phyloP scores from a whole-genome alignment of 2,113 vertebrate genomes.

The Oncorhynchus masou region DNA sequence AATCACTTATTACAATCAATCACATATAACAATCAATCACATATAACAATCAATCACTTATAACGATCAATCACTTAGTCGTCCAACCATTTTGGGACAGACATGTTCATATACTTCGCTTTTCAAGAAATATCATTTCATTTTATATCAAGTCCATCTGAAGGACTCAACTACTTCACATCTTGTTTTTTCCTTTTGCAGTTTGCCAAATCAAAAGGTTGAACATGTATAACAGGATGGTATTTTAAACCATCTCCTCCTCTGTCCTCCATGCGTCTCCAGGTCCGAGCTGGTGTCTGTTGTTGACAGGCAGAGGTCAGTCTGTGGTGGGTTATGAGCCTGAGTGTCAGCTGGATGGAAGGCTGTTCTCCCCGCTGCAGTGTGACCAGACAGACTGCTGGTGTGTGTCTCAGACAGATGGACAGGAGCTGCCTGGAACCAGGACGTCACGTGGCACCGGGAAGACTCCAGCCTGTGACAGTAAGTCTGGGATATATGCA shows the following conservation, averaged over 20 bases:
- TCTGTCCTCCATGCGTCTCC: neutral
- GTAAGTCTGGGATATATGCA: slow-evolving; percentile 66
- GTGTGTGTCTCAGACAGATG: slow-evolving; percentile 78
- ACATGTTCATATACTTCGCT: no score
- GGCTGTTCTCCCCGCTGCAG: slow-evolving; percentile 69
- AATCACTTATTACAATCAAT: no score
- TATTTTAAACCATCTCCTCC: no score
- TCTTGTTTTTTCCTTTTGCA: no score
- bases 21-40: no score
- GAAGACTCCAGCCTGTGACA: slow-evolving; percentile 73
- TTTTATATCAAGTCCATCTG: neutral
- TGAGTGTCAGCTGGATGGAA: slow-evolving; percentile 57
- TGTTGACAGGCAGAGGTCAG: slow-evolving; percentile 52
- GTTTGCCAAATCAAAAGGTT: no score
- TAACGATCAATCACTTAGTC: no score
- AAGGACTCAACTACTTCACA: no score
- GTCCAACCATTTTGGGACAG: no score
- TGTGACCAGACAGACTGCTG: slow-evolving; percentile 83
- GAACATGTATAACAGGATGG: no score
- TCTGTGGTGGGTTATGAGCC: slow-evolving; percentile 58
- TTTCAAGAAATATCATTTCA: neutral
- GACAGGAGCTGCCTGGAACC: slow-evolving; percentile 80
- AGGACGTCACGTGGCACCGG: slow-evolving; percentile 30
- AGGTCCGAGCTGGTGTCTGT: slow-evolving; percentile 83
- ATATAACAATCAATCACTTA: no score